Percentiles rank a stretch among this genome's conserved stretches.
Evolutionary conservation across 2,888 invertebrate species (phyloP).

Genomic region (Autographa pulchrina): DNA sequence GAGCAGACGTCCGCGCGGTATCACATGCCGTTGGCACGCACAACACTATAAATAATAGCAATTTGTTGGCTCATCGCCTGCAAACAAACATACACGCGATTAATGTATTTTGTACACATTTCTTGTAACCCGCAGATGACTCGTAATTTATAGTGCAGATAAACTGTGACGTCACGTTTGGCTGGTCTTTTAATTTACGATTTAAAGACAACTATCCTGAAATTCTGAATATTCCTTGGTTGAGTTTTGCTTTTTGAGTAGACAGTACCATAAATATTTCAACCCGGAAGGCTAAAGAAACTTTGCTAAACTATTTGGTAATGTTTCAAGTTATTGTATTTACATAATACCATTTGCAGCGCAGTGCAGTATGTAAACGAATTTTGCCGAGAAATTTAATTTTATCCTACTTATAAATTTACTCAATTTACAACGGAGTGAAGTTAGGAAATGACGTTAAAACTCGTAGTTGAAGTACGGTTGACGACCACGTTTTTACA

Average conservation of each 20-base stretch:
- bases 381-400: background rate
- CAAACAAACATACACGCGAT: slow-evolving; percentile 41
- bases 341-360: background rate
- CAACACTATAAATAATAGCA: slow-evolving; percentile 53
- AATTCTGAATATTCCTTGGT: background rate
- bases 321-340: slow-evolving; percentile 1
- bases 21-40: slow-evolving; percentile 51
- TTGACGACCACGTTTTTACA: background rate
- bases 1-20: slow-evolving; percentile 24
- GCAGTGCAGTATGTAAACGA: slow-evolving; percentile 4
- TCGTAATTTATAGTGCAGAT: slow-evolving; percentile 32
- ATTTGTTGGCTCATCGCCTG: slow-evolving; percentile 59
- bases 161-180: slow-evolving; percentile 28
- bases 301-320: background rate
- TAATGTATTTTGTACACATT: slow-evolving; percentile 43
- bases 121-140: slow-evolving; percentile 38
- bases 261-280: background rate
- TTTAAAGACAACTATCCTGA: background rate
- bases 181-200: slow-evolving; percentile 20
- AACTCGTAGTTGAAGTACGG: background rate
- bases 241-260: background rate
- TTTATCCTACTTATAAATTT: slow-evolving; percentile 4
- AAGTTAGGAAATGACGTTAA: slow-evolving; percentile 4
- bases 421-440: slow-evolving; percentile 1
- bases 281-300: background rate